Evolutionary conservation across 2,888 invertebrate species (phyloP), one percentile per base, ranked within the genome.

Genomic region (Cyclophora punctaria): DNA sequence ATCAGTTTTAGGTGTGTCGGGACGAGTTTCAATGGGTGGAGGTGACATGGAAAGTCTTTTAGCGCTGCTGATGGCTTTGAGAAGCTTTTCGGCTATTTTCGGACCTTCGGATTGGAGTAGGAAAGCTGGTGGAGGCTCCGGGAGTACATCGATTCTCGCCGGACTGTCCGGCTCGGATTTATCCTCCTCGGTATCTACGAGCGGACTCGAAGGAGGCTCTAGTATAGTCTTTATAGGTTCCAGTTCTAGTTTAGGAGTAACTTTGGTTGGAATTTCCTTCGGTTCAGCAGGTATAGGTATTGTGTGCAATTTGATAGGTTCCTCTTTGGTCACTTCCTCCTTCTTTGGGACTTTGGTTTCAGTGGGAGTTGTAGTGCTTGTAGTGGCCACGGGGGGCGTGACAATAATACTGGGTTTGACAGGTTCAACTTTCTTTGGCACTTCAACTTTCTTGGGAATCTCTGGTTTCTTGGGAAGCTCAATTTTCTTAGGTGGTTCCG

Each of bases 61-160:
- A 59, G 84, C 91, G 73, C 83, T 91, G 75, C 82, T 91, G 74
- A 80, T 90, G 4, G 91, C 91, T 67, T 91, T 90, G 0, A 92
- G 78, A 3, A 92, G 85, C 66, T 91, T 91, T 59, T 92, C 92
- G 0, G 91, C 91, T 61, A 92, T 92, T 55, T 92, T 91, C 0
- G 90, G 90, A 2, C 88, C 89, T 59, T 89, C 88, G 3, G 89
- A 83, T 57, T 89, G 88, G 6, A 89, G 63, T 2, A 86, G 70
- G 68, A 89, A 89, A 0, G 73, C 85, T 2, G 86, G 83, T 0
- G 89, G 89, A 2, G 89, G 88, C 56, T 89, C 89, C 0, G 89
- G 88, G n/a, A 89, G 57, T 0, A 85, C 86, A 57, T 89, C 89
- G 5, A 85, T 78, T n/a, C 88, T 67, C 7, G 84, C 83, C 2